A percentile compares a stretch with the other conserved stretches of the same genome.
These are phyloP conservation scores for Gymnothorax reevesii DNA, from an alignment of 2,797 vertebrate genomes.

Conservation along the genomic window DNA sequence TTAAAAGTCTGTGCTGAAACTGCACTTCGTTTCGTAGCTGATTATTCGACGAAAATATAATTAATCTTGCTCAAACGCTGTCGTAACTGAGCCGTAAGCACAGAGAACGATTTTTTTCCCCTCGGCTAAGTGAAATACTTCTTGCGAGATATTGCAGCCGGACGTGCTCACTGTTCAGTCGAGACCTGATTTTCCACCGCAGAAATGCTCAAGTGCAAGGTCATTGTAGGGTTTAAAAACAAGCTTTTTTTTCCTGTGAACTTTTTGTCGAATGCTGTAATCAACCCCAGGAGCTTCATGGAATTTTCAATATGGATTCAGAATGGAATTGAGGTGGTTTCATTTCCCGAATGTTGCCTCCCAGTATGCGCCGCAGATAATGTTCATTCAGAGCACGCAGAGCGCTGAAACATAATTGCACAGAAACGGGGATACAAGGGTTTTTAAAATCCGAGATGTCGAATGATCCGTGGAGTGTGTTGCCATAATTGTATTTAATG, in stretches of 20 bases:
- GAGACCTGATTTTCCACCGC: background rate
- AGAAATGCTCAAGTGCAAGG: background rate
- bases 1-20: background rate
- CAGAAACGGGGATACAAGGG: conserved; percentile 13
- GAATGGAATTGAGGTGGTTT: conserved; percentile 40
- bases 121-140: background rate
- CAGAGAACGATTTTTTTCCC: background rate
- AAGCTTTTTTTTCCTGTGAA: conserved; percentile 18
- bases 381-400: conserved; percentile 15
- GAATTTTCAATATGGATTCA: conserved; percentile 43
- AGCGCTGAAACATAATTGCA: conserved; percentile 33
- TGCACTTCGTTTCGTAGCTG: background rate
- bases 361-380: conserved; percentile 18
- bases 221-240: background rate
- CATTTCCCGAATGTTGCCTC: conserved; percentile 34
- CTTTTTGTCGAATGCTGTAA: conserved; percentile 54
- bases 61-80: conserved; percentile 12
- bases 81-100: background rate
- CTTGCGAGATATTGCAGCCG: background rate
- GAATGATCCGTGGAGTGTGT: conserved; percentile 37
- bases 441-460: conserved; percentile 14
- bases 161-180: background rate
- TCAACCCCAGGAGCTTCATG: conserved; percentile 50
- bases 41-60: background rate
- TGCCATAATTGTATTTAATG: conserved; percentile 54